A percentile compares a stretch with the other conserved stretches of the same genome.
These are phyloP conservation scores for Pogonophryne albipinna DNA, from an alignment of 2,797 vertebrate species.

Conservation along the genomic window DNA sequence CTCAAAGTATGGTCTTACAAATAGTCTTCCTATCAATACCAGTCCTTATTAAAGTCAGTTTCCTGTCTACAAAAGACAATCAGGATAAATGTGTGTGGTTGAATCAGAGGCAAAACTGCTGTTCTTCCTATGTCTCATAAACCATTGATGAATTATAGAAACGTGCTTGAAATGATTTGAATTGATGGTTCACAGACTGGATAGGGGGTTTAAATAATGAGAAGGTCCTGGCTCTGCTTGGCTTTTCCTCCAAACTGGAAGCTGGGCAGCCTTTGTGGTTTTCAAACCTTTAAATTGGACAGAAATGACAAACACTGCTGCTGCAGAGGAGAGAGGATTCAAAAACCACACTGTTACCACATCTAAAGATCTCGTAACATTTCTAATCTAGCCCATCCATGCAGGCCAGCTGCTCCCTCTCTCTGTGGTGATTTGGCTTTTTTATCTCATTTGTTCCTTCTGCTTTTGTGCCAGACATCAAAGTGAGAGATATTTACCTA, in stretches of 20 bases:
- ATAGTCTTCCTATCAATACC: background rate
- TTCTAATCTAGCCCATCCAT: constrained; percentile 52
- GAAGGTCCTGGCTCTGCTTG: constrained; percentile 11
- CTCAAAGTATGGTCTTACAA: background rate
- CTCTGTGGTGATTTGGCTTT: constrained; percentile 32
- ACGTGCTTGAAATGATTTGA: constrained; percentile 33
- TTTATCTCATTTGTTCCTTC: constrained; percentile 46
- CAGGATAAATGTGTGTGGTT: background rate
- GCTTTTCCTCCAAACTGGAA: constrained; percentile 31
- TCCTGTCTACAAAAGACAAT: background rate
- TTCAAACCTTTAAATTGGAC: constrained; percentile 48
- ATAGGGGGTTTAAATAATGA: constrained; percentile 30
- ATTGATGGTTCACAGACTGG: constrained; percentile 2
- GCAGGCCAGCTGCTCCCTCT: constrained; percentile 55
- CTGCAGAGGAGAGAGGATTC: constrained; percentile 38
- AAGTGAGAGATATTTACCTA: constrained; percentile 56
- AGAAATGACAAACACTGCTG: constrained; percentile 60
- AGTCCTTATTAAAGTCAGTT: background rate
- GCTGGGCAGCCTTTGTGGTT: constrained; percentile 52
- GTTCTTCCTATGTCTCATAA: constrained; percentile 4
- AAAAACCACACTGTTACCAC: constrained; percentile 59
- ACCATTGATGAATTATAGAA: constrained; percentile 10
- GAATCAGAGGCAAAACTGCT: background rate
- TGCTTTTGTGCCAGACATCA: constrained; percentile 56
- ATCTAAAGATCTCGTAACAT: constrained; percentile 61